A percentile compares a stretch with the other conserved stretches of the same genome.
phyloP scores from a whole-genome alignment of 2,797 vertebrate species.

The Oceanodroma leucorhoa region DNA sequence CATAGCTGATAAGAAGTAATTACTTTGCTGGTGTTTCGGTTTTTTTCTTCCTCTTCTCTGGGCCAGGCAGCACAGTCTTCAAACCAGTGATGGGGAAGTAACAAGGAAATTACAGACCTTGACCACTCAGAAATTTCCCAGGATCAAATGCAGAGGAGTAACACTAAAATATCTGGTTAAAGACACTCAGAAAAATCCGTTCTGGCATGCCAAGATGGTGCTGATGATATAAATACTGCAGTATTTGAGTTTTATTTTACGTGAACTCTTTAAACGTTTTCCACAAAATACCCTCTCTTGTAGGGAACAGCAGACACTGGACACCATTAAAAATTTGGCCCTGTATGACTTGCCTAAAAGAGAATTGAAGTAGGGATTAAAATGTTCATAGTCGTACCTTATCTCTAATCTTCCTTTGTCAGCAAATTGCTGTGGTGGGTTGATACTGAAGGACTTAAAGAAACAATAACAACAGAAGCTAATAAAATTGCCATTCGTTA shows the following conservation, averaged over 20 bases:
- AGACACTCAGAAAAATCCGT: not conserved
- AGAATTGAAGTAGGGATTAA: not conserved
- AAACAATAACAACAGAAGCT: conserved; percentile 6
- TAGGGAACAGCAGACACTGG: not conserved
- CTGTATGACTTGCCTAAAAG: not conserved
- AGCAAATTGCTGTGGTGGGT: not conserved
- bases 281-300: not conserved
- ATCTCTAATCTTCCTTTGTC: not conserved
- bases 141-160: not conserved
- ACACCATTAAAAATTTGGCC: not conserved
- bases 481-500: not conserved
- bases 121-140: not conserved
- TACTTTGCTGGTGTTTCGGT: not conserved
- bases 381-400: not conserved
- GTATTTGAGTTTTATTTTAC: not conserved
- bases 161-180: not conserved
- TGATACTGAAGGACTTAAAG: conserved; percentile 8
- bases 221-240: not conserved
- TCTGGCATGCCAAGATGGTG: not conserved
- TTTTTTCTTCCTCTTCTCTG: not conserved
- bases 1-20: not conserved
- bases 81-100: not conserved
- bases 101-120: conserved; percentile 2
- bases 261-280: not conserved
- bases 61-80: not conserved